phyloP scores from a whole-genome alignment of 1,140 invertebrate genomes.

The Drosophila pachea region DNA sequence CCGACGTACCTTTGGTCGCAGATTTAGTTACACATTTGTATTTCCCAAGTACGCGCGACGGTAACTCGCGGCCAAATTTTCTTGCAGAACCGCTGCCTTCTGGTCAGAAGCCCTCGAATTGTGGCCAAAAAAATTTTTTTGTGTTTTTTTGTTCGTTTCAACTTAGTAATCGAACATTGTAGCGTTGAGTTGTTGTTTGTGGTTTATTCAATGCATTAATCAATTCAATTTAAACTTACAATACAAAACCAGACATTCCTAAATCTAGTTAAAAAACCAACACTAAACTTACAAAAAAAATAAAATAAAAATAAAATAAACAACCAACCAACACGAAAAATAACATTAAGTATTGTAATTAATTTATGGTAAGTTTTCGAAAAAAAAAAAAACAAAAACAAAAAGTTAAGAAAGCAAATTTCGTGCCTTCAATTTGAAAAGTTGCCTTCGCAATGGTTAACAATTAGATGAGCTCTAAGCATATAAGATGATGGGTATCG shows the following conservation, averaged over 20 bases:
- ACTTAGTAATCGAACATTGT: conserved; percentile 46
- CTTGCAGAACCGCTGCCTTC: conserved; percentile 26
- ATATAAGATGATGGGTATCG: conserved; percentile 66
- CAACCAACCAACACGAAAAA: conserved; percentile 49
- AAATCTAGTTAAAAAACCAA: conserved; percentile 38
- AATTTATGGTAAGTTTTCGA: conserved; percentile 67
- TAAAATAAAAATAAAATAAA: conserved; percentile 17
- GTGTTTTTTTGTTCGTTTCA: conserved; percentile 47
- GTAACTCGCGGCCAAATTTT: conserved; percentile 19
- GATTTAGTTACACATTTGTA: conserved; percentile 66
- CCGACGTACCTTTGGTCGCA: conserved; percentile 27
- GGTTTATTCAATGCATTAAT: conserved; percentile 60
- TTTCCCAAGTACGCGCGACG: conserved; percentile 62
- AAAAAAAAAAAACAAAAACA: background rate
- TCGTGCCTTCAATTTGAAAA: conserved; percentile 66
- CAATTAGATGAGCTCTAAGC: conserved; percentile 33
- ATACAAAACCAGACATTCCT: conserved; percentile 21
- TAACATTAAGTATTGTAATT: conserved; percentile 67
- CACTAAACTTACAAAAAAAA: conserved; percentile 12
- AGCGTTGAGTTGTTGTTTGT: conserved; percentile 56
- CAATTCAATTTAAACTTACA: conserved; percentile 15
- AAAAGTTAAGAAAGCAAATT: conserved; percentile 26
- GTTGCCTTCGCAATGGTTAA: conserved; percentile 45
- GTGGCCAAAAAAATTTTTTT: conserved; percentile 31
- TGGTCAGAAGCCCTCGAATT: conserved; percentile 24